Evolutionary conservation across 1,140 invertebrate genomes (phyloP), one percentile per base, ranked within the genome.

Genomic region (Cyrtorhinus lividipennis): DNA sequence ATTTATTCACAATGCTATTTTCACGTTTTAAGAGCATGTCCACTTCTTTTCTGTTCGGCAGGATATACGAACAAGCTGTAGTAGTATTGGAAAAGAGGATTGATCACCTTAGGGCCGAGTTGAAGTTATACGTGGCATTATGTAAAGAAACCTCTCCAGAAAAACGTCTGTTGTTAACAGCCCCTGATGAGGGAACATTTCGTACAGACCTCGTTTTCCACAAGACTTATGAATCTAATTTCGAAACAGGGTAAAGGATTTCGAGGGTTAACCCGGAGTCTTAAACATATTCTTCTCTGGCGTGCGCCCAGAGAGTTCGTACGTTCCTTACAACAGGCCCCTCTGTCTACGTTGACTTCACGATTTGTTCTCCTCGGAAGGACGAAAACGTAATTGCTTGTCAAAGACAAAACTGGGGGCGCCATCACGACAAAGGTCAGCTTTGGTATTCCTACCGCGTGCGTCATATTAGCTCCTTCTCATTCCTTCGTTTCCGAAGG

Each of bases 121-220:
- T n/a, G n/a, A n/a, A n/a, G n/a, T n/a, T n/a, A n/a, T n/a, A n/a
- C n/a, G n/a, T n/a, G n/a, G n/a, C n/a, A n/a, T n/a, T n/a, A n/a
- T n/a, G n/a, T n/a, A 44, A 44, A 44, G 38, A 44, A n/a, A 44
- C 8, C 38, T n/a, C 8, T 44, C n/a, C 38, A n/a, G 38, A n/a
- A 44, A 44, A 44, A 44, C 38, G 56, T 57, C 56, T 18, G 56
- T 2, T 57, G 56, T 57, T n/a, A 56, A n/a, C 53, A 56, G 53
- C 53, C 8, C 22, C 53, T 12, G 38, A 44, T 44, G 38, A 44
- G 8, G 38, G 38, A n/a, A n/a, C 38, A 44, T 44, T 10, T 44
- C 38, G 8, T 44, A 10, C 38, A 44, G 38, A n/a, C 38, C 38
- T 44, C 38, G 38, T 44, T 44, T 44, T 44, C 38, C 38, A 44